phyloP scores from a whole-genome alignment of 2,797 vertebrate genomes.

The Hippopotamyrus pictus region DNA sequence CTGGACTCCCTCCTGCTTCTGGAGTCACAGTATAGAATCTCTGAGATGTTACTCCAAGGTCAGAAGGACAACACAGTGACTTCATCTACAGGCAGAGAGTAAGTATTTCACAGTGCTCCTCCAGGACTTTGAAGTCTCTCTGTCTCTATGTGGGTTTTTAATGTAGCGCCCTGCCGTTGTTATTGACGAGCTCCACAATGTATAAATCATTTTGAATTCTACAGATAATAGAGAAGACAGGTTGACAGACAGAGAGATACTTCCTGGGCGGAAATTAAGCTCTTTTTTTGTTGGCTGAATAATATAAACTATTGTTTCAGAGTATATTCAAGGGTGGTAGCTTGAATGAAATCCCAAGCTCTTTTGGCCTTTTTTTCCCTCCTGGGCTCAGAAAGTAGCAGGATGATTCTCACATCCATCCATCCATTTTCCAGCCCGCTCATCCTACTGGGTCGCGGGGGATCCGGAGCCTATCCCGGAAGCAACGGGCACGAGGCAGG shows the following conservation, averaged over 20 bases:
- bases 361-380: not conserved
- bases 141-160: not conserved
- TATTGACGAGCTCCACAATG: not conserved
- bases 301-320: not conserved
- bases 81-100: conserved; percentile 58
- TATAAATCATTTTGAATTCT: not conserved
- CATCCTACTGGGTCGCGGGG: too few species aligned
- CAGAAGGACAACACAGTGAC: conserved; percentile 75
- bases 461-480: too few species aligned
- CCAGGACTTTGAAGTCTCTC: not conserved
- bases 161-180: not conserved
- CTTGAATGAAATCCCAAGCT: not conserved
- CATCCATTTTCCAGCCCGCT: too few species aligned
- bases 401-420: not conserved
- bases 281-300: not conserved
- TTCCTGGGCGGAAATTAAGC: not conserved
- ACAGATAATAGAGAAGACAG: not conserved
- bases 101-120: conserved; percentile 35
- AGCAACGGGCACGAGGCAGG: too few species aligned
- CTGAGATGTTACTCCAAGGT: conserved; percentile 71
- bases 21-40: conserved; percentile 82
- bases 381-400: too few species aligned
- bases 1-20: conserved; percentile 82
- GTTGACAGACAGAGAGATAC: not conserved
- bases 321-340: not conserved